These are phyloP conservation scores for Dasysyrphus tricinctus DNA, from an alignment of 2,888 invertebrate genomes.

Conservation along the genomic window DNA sequence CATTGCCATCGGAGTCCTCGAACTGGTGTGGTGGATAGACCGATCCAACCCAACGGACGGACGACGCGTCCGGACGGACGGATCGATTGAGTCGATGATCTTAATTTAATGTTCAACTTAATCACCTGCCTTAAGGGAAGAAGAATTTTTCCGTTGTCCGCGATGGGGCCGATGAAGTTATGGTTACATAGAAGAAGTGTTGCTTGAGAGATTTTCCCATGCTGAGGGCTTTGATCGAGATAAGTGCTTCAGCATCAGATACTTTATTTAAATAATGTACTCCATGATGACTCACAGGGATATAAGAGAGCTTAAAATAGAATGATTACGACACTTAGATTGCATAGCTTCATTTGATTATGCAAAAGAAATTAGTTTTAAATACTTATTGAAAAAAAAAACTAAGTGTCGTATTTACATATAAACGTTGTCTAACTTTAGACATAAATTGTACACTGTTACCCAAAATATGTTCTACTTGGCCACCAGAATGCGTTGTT, in stretches of 20 bases:
- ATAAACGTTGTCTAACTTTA: too few relatives aligned
- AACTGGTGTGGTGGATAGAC: slow-evolving; percentile 42
- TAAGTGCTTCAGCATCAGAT: slow-evolving; percentile 32
- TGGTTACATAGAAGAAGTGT: slow-evolving; percentile 40
- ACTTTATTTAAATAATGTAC: slow-evolving; percentile 42
- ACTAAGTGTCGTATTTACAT: too few relatives aligned
- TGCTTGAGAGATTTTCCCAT: slow-evolving; percentile 65
- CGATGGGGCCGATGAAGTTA: slow-evolving; percentile 21
- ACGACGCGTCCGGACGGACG: background rate
- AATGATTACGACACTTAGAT: slow-evolving; percentile 18
- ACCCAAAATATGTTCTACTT: too few relatives aligned
- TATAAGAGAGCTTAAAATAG: background rate
- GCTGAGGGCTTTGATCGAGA: slow-evolving; percentile 49
- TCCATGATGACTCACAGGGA: slow-evolving; percentile 34
- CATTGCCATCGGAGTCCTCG: slow-evolving; percentile 48
- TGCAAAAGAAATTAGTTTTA: background rate
- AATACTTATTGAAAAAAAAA: background rate
- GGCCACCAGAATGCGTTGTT: too few relatives aligned
- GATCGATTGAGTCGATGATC: slow-evolving; percentile 71
- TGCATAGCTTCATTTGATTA: slow-evolving; percentile 2
- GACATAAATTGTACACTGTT: too few relatives aligned
- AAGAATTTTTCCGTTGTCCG: slow-evolving; percentile 28
- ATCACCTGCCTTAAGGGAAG: slow-evolving; percentile 64
- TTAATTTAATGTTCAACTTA: slow-evolving; percentile 75
- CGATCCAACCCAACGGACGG: background rate